A percentile compares a stretch with the other conserved stretches of the same genome.
phyloP scores from a whole-genome alignment of 2,888 invertebrate genomes.

The Sylvicola cinctus region DNA sequence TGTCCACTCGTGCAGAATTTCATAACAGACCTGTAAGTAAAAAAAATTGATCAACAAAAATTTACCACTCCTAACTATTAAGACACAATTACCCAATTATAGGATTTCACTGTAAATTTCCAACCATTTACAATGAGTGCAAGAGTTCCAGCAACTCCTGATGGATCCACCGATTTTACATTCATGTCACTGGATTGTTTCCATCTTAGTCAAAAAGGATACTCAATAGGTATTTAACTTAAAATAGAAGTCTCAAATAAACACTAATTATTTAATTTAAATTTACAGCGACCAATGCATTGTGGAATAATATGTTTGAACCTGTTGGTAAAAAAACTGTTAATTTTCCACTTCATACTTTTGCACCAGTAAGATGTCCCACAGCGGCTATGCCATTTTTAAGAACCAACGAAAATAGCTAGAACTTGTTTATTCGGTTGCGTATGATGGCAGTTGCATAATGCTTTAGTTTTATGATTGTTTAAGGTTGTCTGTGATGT shows the following conservation, averaged over 20 bases:
- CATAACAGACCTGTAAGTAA: constrained; percentile 16
- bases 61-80: not conserved
- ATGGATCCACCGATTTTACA: constrained; percentile 27
- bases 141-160: constrained; percentile 21
- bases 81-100: constrained; percentile 6
- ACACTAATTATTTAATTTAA: not conserved
- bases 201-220: constrained; percentile 37
- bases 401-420: constrained; percentile 17
- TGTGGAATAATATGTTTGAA: constrained; percentile 41
- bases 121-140: constrained; percentile 29
- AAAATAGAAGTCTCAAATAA: not conserved
- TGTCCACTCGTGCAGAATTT: constrained; percentile 24
- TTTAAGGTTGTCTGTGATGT: too few relatives aligned
- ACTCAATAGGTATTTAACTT: constrained; percentile 27
- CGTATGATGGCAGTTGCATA: too few relatives aligned
- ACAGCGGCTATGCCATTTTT: constrained; percentile 16
- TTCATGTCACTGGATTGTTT: constrained; percentile 39
- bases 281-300: constrained; percentile 26
- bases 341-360: constrained; percentile 5
- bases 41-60: too few relatives aligned
- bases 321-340: constrained; percentile 27
- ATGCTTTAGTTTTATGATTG: too few relatives aligned
- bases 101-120: constrained; percentile 36
- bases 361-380: constrained; percentile 18
- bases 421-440: constrained; percentile 1